Conservation (phyloP, 2,113 vertebrate genomes). For the Amblyopsis rosae region DNA sequence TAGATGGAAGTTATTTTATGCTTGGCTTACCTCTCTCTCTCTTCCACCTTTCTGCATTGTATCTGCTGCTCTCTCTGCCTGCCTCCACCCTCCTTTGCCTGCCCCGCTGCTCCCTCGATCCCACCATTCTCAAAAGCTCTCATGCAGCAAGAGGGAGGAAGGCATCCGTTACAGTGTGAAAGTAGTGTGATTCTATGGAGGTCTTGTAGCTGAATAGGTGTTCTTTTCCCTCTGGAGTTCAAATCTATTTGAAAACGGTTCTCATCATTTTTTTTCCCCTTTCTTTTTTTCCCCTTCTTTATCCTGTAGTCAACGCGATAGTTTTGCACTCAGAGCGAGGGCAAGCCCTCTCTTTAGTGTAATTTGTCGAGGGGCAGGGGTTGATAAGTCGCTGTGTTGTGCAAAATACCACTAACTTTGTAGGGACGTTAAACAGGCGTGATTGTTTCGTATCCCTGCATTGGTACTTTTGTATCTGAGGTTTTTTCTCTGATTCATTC, state of each 20-base stretch:
- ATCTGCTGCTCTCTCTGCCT: slow-evolving; percentile 63
- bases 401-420: background rate
- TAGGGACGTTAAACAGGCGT: background rate
- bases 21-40: slow-evolving; percentile 76
- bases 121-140: slow-evolving; percentile 72
- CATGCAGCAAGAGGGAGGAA: slow-evolving; percentile 67
- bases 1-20: slow-evolving; percentile 80
- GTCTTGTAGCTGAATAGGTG: slow-evolving; percentile 61
- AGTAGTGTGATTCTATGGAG: slow-evolving; percentile 53
- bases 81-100: slow-evolving; percentile 42
- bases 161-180: slow-evolving; percentile 65
- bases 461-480: background rate
- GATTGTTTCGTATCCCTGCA: background rate
- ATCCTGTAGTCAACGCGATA: slow-evolving; percentile 32
- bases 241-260: slow-evolving; percentile 44
- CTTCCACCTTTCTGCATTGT: slow-evolving; percentile 80
- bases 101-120: slow-evolving; percentile 56
- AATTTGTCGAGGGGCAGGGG: slow-evolving; percentile 31
- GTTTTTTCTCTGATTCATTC: slow-evolving; percentile 11
- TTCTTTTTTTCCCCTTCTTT: slow-evolving; percentile 8
- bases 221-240: slow-evolving; percentile 52
- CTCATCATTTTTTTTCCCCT: slow-evolving; percentile 11
- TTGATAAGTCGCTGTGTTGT: background rate
- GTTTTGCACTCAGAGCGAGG: slow-evolving; percentile 35
- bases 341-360: slow-evolving; percentile 23